Evolutionary conservation across 2,888 invertebrate species (phyloP), one percentile per base, ranked within the genome.

Genomic region (Melanargia galathea): DNA sequence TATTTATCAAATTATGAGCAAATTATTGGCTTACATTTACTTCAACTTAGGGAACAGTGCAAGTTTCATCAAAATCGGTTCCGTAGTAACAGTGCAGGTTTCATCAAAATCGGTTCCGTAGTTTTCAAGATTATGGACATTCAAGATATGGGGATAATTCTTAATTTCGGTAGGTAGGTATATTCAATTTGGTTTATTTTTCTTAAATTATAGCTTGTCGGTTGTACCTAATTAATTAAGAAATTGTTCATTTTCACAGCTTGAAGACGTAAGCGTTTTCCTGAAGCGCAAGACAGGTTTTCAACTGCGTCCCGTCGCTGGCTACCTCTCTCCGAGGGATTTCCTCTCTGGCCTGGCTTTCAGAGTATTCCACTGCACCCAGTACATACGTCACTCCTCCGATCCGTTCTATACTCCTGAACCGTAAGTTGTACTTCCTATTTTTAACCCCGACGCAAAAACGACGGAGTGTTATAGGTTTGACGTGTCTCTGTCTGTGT

Each of bases 381-480:
- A 99, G 84, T 99, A 99, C 79, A 98, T 99, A 71, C 94, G 99
- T 0, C 99, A 99, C 83, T 95, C 97, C 0, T 97, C 98, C 0
- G 98, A 99, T 88, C 99, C 99, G 0, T 98, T 98, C 87, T 99
- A 99, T 85, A 99, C 99, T 0, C 99, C 99, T 0, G 99, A 99
- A 90, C 99, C 99, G 98, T 99, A 92, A 94, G 95, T 94, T 71
- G 48, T 1, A 30, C 2, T 16, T 10, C 8, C 7, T 22, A 5
- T 24, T 24, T 24, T 24, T 20, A 10, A 3, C 46, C 6, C 6
- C 30, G 7, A 30, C 1, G 30, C 30, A 8, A 30, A n/a, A n/a
- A n/a, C n/a, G n/a, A n/a, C n/a, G n/a, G n/a, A n/a, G n/a, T n/a
- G n/a, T n/a, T n/a, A n/a, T n/a, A n/a, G n/a, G n/a, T n/a, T n/a